These are phyloP conservation scores for Myotis myotis DNA, from an alignment of 2,797 vertebrate genomes.

Conservation along the genomic window DNA sequence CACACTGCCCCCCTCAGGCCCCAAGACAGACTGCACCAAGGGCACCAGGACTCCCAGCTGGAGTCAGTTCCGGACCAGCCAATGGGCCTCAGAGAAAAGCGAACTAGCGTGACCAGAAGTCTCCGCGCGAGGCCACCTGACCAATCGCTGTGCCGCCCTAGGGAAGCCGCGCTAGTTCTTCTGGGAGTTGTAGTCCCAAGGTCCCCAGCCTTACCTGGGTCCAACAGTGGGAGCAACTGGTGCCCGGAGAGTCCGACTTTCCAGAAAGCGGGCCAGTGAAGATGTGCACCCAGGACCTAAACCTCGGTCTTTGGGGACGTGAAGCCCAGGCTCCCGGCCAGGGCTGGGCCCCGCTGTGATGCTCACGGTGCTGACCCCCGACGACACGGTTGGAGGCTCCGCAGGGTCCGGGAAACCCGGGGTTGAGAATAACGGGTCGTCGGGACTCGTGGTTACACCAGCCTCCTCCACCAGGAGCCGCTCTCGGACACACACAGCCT, in stretches of 20 bases:
- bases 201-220: not conserved
- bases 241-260: not conserved
- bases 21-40: too few relatives aligned
- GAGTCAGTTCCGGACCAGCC: not conserved
- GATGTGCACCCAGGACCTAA: rapidly evolving
- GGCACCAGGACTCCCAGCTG: not conserved
- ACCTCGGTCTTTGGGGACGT: rapidly evolving
- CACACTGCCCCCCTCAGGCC: not conserved
- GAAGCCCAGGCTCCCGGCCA: too few relatives aligned
- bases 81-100: too few relatives aligned
- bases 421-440: not conserved
- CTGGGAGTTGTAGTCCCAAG: not conserved
- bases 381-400: not conserved
- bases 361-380: too few relatives aligned
- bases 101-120: not conserved
- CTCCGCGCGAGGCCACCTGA: not conserved
- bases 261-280: not conserved
- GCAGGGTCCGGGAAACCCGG: not conserved
- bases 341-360: too few relatives aligned
- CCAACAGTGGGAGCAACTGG: rapidly evolving
- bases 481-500: too few relatives aligned
- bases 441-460: not conserved
- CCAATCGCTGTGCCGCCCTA: not conserved
- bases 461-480: not conserved
- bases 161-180: not conserved